These are phyloP conservation scores for Ornithoptera alexandrae DNA, from an alignment of 2,888 invertebrate species.

Conservation along the genomic window DNA sequence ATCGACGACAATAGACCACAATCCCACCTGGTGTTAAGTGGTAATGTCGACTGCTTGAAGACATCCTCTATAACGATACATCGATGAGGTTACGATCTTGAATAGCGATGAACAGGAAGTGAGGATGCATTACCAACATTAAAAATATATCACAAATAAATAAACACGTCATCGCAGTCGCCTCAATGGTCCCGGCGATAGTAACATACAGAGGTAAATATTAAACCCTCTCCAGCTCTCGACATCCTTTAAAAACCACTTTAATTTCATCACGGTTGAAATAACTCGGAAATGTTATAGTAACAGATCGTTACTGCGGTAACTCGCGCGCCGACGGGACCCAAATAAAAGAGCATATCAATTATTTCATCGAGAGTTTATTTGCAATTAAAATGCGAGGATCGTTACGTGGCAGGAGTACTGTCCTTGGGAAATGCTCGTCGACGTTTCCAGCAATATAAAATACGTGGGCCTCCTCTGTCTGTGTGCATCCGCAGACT, in stretches of 20 bases:
- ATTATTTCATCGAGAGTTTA: slow-evolving; percentile 21
- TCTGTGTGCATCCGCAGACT: background rate
- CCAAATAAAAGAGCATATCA: slow-evolving; percentile 23
- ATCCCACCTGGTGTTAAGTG: too few species aligned
- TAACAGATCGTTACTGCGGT: slow-evolving; percentile 2
- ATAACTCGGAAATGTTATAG: slow-evolving; percentile 9
- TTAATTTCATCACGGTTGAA: slow-evolving; percentile 14
- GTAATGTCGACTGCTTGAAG: too few species aligned
- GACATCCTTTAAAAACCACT: slow-evolving; percentile 9
- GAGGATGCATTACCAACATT: too few species aligned
- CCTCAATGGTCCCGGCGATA: background rate
- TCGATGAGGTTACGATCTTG: too few species aligned
- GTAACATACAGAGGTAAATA: background rate
- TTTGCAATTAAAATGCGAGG: slow-evolving; percentile 23
- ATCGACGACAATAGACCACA: too few species aligned
- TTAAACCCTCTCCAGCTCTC: background rate
- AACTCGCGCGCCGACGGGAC: background rate
- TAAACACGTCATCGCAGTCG: background rate
- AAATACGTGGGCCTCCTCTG: background rate
- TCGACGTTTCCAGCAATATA: background rate
- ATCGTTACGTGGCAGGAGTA: background rate
- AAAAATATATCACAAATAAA: background rate
- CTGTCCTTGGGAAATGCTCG: background rate
- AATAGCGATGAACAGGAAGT: too few species aligned
- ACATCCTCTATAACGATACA: too few species aligned